Base-by-base conservation (phyloP, 2,797 vertebrate genomes). In the Malacoctenus gilli region DNA sequence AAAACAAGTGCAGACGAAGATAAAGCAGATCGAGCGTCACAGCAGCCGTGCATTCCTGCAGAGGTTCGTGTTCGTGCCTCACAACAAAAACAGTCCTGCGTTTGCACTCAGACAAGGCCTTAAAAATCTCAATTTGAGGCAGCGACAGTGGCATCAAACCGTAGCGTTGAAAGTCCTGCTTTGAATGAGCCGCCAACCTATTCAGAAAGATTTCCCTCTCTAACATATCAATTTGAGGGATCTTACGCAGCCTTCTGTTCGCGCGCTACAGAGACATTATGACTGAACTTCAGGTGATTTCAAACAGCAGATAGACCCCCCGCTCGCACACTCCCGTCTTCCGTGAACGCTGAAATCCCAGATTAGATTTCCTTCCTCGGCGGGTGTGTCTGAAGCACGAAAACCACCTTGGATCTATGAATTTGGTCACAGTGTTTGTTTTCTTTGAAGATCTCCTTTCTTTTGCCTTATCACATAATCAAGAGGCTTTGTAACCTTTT, bases 401-500 rank as follows among this genome's bases (percentile, higher is more conserved):
- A n/a, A 20, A 13, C 19, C 5, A 35, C 0, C n/a, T 13, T 16
- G 11, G n/a, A 64, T 10, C 20, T 34, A 15, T 23, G 9, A 39
- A 13, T 56, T 7, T 47, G 13, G 25, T 19, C 14, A 23, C 2
- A 15, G 8, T 54, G 20, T 53, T 60, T 32, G 31, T 51, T 38
- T 4, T 32, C 16, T n/a, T 47, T 34, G 18, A 50, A 39, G 8
- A 19, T n/a, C 18, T n/a, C 50, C 43, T 63, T n/a, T 64, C 23
- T 77, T 52, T 14, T 5, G 22, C 39, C 36, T 52, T 43, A 32
- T 34, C 38, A 37, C 19, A 14, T 23, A 46, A 35, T 51, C 36
- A 9, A 34, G 10, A 43, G 35, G 21, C 19, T 53, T 48, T 68
- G 25, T 79, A 78, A 78, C 80, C 59, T 57, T 8, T 19, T 12